Evolutionary conservation across 2,113 vertebrate species (phyloP).

Genomic region (Grus americana): DNA sequence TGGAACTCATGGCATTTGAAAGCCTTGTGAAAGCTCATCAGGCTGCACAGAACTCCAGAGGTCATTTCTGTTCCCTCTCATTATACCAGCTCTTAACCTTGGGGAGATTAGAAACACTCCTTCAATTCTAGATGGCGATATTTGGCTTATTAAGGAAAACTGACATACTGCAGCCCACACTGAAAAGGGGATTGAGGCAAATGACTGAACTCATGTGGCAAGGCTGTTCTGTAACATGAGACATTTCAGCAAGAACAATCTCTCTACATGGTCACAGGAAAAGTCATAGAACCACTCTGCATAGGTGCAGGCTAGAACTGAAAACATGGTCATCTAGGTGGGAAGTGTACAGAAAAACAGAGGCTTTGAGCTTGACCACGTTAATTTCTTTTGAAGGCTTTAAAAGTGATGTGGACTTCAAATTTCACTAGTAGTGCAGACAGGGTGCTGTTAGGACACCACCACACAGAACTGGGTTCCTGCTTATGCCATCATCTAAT

Average conservation of each 20-base stretch:
- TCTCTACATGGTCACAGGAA: background rate
- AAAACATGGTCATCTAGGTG: background rate
- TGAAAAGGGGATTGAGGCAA: background rate
- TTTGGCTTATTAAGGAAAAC: background rate
- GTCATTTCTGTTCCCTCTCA: constrained; percentile 28
- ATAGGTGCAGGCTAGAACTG: background rate
- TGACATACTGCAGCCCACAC: background rate
- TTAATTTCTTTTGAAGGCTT: background rate
- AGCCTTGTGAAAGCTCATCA: background rate
- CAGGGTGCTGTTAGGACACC: background rate
- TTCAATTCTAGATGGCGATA: background rate
- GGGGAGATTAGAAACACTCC: background rate
- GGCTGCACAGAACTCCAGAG: constrained; percentile 30
- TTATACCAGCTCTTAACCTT: background rate
- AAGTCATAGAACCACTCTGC: background rate
- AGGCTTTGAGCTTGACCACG: background rate
- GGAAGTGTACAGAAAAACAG: background rate
- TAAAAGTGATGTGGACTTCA: background rate
- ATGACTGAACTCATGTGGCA: background rate
- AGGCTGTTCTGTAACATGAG: rapidly evolving
- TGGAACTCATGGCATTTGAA: constrained; percentile 54
- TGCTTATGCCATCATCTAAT: background rate
- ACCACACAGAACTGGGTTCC: background rate
- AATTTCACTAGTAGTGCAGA: background rate
- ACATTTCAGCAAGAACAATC: background rate